Evolutionary conservation across 2,113 vertebrate species (phyloP).

Genomic region (Tachysurus vachellii): DNA sequence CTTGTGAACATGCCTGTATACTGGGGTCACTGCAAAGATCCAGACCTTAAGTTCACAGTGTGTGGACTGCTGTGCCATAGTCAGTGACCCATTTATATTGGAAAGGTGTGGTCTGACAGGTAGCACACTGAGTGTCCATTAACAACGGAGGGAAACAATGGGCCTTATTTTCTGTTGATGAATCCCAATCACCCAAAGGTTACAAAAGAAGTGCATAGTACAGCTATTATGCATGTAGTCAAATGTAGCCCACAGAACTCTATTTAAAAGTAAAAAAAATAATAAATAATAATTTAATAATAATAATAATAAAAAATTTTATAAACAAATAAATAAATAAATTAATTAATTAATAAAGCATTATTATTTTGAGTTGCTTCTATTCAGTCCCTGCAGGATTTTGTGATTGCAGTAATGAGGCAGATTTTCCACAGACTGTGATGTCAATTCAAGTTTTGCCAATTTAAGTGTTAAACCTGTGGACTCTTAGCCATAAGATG

Average conservation of each 20-base stretch:
- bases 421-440: no score
- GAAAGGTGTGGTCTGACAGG: neutral
- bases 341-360: no score
- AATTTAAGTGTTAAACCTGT: no score
- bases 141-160: neutral
- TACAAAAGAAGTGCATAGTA: neutral
- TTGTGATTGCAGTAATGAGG: no score
- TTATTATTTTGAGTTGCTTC: no score
- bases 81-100: slow-evolving; percentile 15
- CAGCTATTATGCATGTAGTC: neutral
- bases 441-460: no score
- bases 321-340: no score
- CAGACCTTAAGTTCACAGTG: neutral
- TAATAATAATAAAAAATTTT: no score
- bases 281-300: neutral
- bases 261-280: neutral
- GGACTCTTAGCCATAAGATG: no score
- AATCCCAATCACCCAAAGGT: neutral
- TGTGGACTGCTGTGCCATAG: neutral
- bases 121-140: neutral
- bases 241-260: neutral
- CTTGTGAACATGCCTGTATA: neutral
- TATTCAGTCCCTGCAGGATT: no score
- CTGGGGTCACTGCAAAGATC: neutral
- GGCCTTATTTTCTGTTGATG: neutral